Conservation (phyloP, 2,888 invertebrate genomes). For the Diaphora mendica region DNA sequence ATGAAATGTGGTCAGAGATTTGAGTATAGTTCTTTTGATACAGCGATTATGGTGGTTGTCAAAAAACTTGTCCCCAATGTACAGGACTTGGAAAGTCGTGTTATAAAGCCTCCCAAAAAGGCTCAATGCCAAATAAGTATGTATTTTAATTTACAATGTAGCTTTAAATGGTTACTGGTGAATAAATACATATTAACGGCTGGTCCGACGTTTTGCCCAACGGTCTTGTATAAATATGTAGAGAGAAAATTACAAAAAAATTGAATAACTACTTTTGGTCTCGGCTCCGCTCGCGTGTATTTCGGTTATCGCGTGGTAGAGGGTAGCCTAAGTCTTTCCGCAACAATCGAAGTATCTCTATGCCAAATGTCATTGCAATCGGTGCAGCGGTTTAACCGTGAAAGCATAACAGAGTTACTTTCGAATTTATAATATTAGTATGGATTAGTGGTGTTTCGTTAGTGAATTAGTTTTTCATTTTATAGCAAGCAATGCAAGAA, state of each 20-base stretch:
- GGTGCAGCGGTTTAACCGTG: too few species aligned
- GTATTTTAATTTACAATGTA: constrained; percentile 45
- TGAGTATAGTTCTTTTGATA: constrained; percentile 23
- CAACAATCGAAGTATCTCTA: too few species aligned
- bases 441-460: background rate
- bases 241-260: background rate
- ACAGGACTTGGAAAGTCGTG: constrained; percentile 73
- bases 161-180: constrained; percentile 40
- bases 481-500: background rate
- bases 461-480: background rate
- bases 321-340: too few species aligned
- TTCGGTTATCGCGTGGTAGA: too few species aligned
- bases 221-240: constrained; percentile 19
- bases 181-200: constrained; percentile 23
- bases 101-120: constrained; percentile 65
- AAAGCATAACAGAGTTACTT: too few species aligned
- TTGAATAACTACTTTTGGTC: too few species aligned
- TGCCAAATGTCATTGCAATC: too few species aligned
- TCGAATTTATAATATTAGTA: too few species aligned
- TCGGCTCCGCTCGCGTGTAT: too few species aligned
- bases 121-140: constrained; percentile 55
- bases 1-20: constrained; percentile 22
- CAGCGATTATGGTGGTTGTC: constrained; percentile 46
- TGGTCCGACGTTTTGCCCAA: constrained; percentile 34
- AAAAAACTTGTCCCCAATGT: constrained; percentile 64